A percentile compares a stretch with the other conserved stretches of the same genome.
Evolutionary conservation across 2,113 vertebrate species (phyloP).

Genomic region (Tachycineta bicolor): DNA sequence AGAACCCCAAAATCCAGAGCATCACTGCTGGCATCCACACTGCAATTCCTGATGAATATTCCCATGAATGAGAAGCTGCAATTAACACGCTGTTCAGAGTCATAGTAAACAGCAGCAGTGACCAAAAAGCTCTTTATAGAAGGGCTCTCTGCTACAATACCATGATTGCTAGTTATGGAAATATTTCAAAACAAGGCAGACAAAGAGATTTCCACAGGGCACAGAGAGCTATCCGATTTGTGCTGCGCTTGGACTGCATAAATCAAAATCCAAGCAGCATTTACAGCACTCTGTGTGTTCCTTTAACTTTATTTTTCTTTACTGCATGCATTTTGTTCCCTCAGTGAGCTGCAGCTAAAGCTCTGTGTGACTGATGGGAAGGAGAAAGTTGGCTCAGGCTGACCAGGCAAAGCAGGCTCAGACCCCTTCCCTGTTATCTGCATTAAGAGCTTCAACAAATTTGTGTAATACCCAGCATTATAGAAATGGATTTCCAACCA

Average conservation of each 20-base stretch:
- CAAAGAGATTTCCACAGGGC: background rate
- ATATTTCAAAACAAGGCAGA: background rate
- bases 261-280: background rate
- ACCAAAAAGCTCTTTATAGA: background rate
- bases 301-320: constrained; percentile 43
- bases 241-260: background rate
- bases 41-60: background rate
- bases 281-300: constrained; percentile 4
- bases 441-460: constrained; percentile 51
- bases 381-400: background rate
- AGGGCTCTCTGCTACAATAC: background rate
- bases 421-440: background rate
- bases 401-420: background rate
- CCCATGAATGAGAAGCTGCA: background rate
- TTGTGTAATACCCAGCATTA: constrained; percentile 43
- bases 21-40: background rate
- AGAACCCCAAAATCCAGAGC: background rate
- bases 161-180: background rate
- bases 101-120: background rate
- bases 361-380: background rate
- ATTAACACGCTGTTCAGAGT: background rate
- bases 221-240: background rate
- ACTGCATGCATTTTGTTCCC: background rate
- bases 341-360: background rate
- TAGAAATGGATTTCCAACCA: constrained; percentile 52